phyloP scores from a whole-genome alignment of 92 coral and sea anemone species.

The Diadumene lineata region DNA sequence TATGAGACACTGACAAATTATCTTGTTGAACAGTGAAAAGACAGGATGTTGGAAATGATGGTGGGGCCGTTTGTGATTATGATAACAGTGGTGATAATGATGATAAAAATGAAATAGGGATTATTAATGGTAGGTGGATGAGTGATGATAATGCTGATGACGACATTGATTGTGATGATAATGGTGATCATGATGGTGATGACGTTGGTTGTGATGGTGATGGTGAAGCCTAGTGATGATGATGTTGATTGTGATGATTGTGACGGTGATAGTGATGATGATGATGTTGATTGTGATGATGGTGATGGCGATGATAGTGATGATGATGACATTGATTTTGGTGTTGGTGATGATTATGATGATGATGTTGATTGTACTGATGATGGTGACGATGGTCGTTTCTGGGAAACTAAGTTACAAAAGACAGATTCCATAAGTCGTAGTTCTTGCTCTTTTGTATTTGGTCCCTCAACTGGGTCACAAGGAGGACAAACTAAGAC shows the following conservation, averaged over 20 bases:
- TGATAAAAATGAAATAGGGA: neutral
- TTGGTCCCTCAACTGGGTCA: too few species aligned
- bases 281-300: neutral
- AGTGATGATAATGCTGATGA: neutral
- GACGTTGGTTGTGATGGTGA: neutral
- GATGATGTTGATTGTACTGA: constrained; percentile 3
- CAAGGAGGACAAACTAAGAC: too few species aligned
- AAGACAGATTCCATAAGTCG: too few species aligned
- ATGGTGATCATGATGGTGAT: neutral
- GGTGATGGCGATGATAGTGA: neutral
- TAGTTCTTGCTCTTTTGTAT: too few species aligned
- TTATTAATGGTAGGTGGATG: neutral
- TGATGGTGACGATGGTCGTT: neutral
- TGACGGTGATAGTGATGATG: neutral
- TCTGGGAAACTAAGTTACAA: too few species aligned
- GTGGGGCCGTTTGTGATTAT: too few species aligned
- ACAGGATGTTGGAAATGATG: too few species aligned
- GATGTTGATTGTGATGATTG: neutral
- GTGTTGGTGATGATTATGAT: neutral
- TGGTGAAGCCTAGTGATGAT: neutral
- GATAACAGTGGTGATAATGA: neutral
- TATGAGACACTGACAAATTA: too few species aligned
- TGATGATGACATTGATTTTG: neutral
- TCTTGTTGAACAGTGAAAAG: too few species aligned
- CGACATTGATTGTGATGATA: neutral